Percentiles rank a stretch among this genome's conserved stretches.
Evolutionary conservation across 1,140 invertebrate genomes (phyloP).

Genomic region (Apis florea): DNA sequence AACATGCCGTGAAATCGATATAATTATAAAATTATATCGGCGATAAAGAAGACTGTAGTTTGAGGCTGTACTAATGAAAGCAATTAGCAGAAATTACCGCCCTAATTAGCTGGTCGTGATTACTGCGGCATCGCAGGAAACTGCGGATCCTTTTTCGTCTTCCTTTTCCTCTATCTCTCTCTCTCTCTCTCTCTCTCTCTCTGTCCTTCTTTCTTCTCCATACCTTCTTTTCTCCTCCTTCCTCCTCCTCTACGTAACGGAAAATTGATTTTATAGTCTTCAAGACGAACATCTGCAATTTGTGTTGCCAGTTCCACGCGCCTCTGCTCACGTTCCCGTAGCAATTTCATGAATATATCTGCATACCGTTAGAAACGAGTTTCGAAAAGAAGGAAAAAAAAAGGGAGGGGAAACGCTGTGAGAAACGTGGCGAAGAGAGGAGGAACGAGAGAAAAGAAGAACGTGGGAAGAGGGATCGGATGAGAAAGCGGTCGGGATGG

Average conservation of each 20-base stretch:
- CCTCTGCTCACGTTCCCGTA: conserved; percentile 24
- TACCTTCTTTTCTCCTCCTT: too few species aligned
- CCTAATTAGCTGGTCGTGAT: conserved; percentile 53
- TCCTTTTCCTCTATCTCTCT: too few species aligned
- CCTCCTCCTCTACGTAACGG: not conserved
- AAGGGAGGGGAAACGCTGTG: not conserved
- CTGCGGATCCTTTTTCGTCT: conserved; percentile 24
- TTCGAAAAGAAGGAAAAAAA: not conserved
- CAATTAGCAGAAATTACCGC: conserved; percentile 55
- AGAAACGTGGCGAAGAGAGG: not conserved
- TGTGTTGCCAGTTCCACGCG: conserved; percentile 36
- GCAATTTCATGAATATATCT: conserved; percentile 45
- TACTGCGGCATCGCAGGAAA: conserved; percentile 42
- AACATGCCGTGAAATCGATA: conserved; percentile 48
- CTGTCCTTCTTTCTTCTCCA: too few species aligned
- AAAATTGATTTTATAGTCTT: conserved; percentile 43
- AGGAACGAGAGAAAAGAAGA: not conserved
- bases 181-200: too few species aligned
- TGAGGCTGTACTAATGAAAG: conserved; percentile 41
- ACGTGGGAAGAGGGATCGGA: not conserved
- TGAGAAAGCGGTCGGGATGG: not conserved
- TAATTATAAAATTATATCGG: conserved; percentile 49
- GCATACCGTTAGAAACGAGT: conserved; percentile 36
- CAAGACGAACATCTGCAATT: conserved; percentile 37
- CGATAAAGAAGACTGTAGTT: conserved; percentile 42